Base-by-base conservation (phyloP, 1,140 invertebrate species). In the Solen grandis region DNA sequence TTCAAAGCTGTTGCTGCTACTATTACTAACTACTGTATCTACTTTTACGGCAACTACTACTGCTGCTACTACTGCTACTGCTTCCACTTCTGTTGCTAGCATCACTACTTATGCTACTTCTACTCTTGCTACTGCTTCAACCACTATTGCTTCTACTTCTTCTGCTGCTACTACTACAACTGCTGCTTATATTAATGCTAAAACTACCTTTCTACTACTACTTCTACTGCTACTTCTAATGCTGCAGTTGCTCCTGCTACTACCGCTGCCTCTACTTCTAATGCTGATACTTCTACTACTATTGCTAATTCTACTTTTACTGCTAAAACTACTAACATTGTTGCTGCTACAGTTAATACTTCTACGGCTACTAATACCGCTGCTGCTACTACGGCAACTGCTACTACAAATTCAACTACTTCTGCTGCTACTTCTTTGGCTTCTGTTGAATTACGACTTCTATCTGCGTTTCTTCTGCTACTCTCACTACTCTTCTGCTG, bases 341-440 rank as follows among this genome's bases (percentile, higher is more conserved):
- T n/a, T 52, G 46, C 46, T 52, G 46, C 46, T 52, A n/a, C 46
- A 52, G 46, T 52, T 52, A 52, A n/a, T 52, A n/a, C 46, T 52
- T 14, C 46, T 52, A 14, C 46, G 13, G n/a, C 46, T 52, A 14
- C 46, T 52, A 52, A 13, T 52, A 52, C 46, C n/a, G 13, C 46
- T 52, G 13, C 46, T 52, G n/a, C 46, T 52, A 52, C 46, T 52
- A 52, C 46, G 13, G n/a, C 46, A 14, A 52, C 46, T 52, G n/a
- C 46, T 52, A 52, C 46, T 52, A 52, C 46, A 14, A 52, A 13
- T 52, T 14, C 46, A 14, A 52, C 46, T 52, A 52, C 46, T 52
- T 14, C 46, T 52, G n/a, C 46, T 52, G n/a, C 46, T 52, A 52
- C 46, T 52, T 14, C 46, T 52, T 14, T n/a, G 13, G n/a, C 46